Evolutionary conservation across 1,140 invertebrate species (phyloP), one percentile per base, ranked within the genome.

Genomic region (Wasmannia auropunctata): DNA sequence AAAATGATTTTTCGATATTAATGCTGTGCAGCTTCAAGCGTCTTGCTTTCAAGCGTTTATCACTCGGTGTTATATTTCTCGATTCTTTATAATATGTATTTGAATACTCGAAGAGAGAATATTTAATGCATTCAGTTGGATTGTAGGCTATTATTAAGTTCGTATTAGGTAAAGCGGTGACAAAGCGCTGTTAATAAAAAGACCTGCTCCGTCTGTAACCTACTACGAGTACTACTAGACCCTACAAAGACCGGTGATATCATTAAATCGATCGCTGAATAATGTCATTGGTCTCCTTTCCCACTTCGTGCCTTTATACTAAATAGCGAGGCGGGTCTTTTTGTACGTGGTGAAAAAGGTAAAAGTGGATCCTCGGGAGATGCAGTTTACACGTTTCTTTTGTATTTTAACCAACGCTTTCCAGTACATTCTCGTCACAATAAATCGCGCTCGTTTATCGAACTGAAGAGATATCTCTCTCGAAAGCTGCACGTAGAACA

Each of bases 241-340:
- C 46, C 51, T 34, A 67, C 77, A 69, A 80, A 80, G 77, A 65
- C 19, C 62, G 46, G 43, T 69, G 62, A 54, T 37, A 74, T 62
- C 37, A 75, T 83, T 83, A 74, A 83, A 84, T 84, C 69, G 69
- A 84, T 85, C 56, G 58, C 34, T 58, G 43, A 51, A 76, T 76
- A 84, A 84, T 77, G 46, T 51, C 58, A 75, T 51, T 84, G 58
- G 72, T 85, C 34, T 76, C 19, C n/a, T 60, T 75, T 75, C 28
- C 28, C 28, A 63, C 25, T 56, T 84, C n/a, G 58, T 51, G 40
- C 19, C 22, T 76, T 80, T 80, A 80, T 69, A 69, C 34, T 80
- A 69, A 80, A 80, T 80, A 80, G 46, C 62, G 31, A 67, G 34
- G 1, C 60, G n/a, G 22, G 0, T 14, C 22, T 40, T 62, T 25